phyloP scores from a whole-genome alignment of 2,113 vertebrate genomes.

The Nothoprocta pentlandii region DNA sequence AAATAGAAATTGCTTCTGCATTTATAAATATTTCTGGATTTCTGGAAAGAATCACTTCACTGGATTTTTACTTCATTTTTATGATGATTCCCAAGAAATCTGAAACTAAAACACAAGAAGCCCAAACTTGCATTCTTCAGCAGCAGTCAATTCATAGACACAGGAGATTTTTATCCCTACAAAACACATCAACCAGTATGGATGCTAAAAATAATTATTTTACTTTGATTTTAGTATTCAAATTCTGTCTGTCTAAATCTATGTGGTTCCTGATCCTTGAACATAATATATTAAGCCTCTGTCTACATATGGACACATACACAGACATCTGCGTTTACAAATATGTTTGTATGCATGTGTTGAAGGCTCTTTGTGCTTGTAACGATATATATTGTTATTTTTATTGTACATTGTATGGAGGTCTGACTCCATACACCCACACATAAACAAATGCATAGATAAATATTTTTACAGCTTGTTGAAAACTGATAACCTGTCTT shows the following conservation, averaged over 20 bases:
- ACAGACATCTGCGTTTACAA: neutral
- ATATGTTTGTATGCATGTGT: neutral
- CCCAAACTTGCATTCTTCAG: slow-evolving; percentile 1
- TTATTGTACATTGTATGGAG: neutral
- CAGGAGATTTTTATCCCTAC: neutral
- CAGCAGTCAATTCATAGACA: neutral
- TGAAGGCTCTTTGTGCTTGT: neutral
- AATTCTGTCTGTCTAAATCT: slow-evolving; percentile 1
- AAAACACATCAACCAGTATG: neutral
- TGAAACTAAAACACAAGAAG: neutral
- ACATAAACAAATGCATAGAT: neutral
- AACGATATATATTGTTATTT: neutral
- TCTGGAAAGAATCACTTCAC: neutral
- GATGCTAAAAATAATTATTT: neutral
- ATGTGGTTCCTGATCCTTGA: neutral
- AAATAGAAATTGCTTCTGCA: neutral
- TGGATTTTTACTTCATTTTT: slow-evolving; percentile 18
- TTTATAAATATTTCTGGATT: slow-evolving; percentile 6
- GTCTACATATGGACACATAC: neutral
- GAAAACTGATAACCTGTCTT: neutral
- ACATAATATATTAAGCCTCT: neutral
- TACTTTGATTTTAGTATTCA: slow-evolving; percentile 3
- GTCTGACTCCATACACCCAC: neutral
- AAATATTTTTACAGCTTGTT: neutral
- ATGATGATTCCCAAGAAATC: neutral